phyloP scores from a whole-genome alignment of 2,888 invertebrate species.

The Lasioglossum villosulum region DNA sequence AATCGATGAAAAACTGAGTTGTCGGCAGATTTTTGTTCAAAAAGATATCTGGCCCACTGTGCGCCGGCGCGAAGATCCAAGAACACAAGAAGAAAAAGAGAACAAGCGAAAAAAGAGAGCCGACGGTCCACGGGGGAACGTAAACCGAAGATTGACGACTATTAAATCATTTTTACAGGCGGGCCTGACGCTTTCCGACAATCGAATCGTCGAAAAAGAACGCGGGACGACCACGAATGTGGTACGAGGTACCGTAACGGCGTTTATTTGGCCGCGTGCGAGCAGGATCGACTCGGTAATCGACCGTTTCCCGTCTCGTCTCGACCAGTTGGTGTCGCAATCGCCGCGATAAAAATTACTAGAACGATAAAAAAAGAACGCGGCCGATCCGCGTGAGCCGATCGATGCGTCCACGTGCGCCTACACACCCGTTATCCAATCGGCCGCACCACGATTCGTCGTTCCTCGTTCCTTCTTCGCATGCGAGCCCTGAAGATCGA shows the following conservation, averaged over 20 bases:
- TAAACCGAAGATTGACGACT: slow-evolving; percentile 63
- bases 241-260: slow-evolving; percentile 71
- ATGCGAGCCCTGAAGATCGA: neutral
- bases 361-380: slow-evolving; percentile 9
- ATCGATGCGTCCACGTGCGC: slow-evolving; percentile 34
- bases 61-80: neutral
- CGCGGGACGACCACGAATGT: slow-evolving; percentile 54
- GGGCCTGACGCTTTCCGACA: slow-evolving; percentile 30
- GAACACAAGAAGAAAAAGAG: neutral
- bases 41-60: no score
- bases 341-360: neutral
- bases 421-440: slow-evolving; percentile 27
- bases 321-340: neutral
- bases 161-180: slow-evolving; percentile 64
- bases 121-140: slow-evolving; percentile 16
- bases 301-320: slow-evolving; percentile 18
- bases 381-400: neutral
- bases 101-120: neutral
- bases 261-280: slow-evolving; percentile 46
- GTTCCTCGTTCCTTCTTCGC: neutral
- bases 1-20: no score
- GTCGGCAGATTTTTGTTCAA: no score
- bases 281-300: slow-evolving; percentile 23
- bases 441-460: neutral
- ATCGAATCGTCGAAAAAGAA: slow-evolving; percentile 45